phyloP scores from a whole-genome alignment of 1,140 invertebrate species.

The Diachasmimorpha longicaudata region DNA sequence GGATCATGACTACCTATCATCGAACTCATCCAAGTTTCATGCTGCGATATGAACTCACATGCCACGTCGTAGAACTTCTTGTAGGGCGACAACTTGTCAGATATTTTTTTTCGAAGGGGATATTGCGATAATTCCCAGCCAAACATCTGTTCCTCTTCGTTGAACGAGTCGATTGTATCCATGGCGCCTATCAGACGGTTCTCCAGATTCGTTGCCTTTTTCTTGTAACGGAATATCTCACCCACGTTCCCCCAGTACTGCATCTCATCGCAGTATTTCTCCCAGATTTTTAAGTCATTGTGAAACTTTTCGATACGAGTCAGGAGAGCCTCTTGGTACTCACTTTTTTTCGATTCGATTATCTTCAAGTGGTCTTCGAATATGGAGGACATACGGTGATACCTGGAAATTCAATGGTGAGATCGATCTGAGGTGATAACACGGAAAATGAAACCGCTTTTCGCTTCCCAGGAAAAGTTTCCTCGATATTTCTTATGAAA shows the following conservation, averaged over 20 bases:
- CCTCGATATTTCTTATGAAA: too few relatives aligned
- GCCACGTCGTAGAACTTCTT: constrained; percentile 89
- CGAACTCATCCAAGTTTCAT: constrained; percentile 83
- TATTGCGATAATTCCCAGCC: constrained; percentile 90
- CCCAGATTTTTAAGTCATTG: constrained; percentile 82
- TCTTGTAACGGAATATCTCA: constrained; percentile 84
- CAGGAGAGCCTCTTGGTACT: constrained; percentile 85
- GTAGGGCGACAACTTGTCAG: constrained; percentile 81
- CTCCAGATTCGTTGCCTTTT: constrained; percentile 78
- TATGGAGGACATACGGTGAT: constrained; percentile 77
- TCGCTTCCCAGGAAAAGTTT: too few relatives aligned
- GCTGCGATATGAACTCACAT: constrained; percentile 83
- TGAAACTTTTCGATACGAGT: constrained; percentile 74
- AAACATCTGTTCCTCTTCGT: constrained; percentile 90
- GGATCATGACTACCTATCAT: constrained; percentile 86
- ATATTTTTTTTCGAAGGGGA: constrained; percentile 76
- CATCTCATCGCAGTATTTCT: constrained; percentile 83
- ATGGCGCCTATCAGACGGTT: constrained; percentile 71
- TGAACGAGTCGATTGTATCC: constrained; percentile 86
- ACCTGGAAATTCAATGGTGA: constrained; percentile 48
- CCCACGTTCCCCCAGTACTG: constrained; percentile 88
- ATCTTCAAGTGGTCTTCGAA: constrained; percentile 83
- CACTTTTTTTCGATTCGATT: constrained; percentile 80
- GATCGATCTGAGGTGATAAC: neutral
- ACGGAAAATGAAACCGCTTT: too few relatives aligned